phyloP scores from a whole-genome alignment of 2,888 invertebrate species.

The Cenopis cana region DNA sequence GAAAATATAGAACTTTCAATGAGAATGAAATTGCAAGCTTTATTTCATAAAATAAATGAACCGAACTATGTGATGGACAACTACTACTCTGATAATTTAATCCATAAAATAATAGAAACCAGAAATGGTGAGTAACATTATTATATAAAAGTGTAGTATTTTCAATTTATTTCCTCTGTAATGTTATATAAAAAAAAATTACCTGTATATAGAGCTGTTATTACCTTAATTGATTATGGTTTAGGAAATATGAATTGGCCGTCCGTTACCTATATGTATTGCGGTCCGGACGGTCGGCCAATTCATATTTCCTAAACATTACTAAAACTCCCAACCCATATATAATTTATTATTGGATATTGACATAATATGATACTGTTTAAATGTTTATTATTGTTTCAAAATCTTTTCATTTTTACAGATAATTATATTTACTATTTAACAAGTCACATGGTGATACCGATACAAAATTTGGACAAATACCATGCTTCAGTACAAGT shows the following conservation, averaged over 20 bases:
- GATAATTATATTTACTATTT: conserved; percentile 66
- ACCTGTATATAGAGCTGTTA: too few relatives aligned
- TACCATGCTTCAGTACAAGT: conserved; percentile 75
- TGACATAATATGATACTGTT: too few relatives aligned
- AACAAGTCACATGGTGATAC: conserved; percentile 64
- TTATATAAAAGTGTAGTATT: background rate
- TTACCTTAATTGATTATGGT: too few relatives aligned
- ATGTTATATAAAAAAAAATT: too few relatives aligned
- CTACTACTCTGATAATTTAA: conserved; percentile 87
- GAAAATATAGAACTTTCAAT: conserved; percentile 44
- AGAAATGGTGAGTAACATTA: conserved; percentile 74
- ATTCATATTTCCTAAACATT: too few relatives aligned
- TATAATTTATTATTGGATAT: background rate
- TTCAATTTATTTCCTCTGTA: too few relatives aligned
- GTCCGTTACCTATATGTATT: too few relatives aligned
- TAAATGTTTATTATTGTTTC: background rate
- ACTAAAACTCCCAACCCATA: background rate
- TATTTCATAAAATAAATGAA: conserved; percentile 84
- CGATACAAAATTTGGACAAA: conserved; percentile 57
- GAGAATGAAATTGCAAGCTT: conserved; percentile 82
- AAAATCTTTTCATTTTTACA: conserved; percentile 50
- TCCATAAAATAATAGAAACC: conserved; percentile 84
- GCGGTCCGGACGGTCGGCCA: too few relatives aligned
- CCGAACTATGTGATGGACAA: conserved; percentile 86
- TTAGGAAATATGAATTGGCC: too few relatives aligned